A percentile compares a stretch with the other conserved stretches of the same genome.
These are phyloP conservation scores for Meganola albula DNA, from an alignment of 2,888 invertebrate species.

Conservation along the genomic window DNA sequence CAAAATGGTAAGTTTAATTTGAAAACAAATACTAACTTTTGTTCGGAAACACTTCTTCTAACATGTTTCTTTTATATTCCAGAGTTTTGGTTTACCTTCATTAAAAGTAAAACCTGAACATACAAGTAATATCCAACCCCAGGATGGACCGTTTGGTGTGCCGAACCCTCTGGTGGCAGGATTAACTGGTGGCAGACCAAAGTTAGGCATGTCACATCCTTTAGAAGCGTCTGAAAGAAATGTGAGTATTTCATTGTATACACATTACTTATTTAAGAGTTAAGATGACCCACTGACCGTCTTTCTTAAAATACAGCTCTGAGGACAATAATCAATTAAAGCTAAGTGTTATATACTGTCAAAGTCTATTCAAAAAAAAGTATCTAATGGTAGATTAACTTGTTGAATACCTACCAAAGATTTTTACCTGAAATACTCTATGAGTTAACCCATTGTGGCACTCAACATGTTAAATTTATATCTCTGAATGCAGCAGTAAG, in stretches of 20 bases:
- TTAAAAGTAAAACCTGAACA: slow-evolving; percentile 77
- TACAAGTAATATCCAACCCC: slow-evolving; percentile 54
- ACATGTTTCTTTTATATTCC: slow-evolving; percentile 9
- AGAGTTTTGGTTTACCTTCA: slow-evolving; percentile 83
- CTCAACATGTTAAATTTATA: too few relatives aligned
- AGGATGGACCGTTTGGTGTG: slow-evolving; percentile 80
- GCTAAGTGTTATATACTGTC: too few relatives aligned
- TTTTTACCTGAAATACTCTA: too few relatives aligned
- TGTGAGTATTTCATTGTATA: slow-evolving; percentile 68
- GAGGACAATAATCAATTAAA: too few relatives aligned
- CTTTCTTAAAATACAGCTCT: neutral
- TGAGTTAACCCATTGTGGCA: too few relatives aligned
- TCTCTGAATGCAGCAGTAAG: too few relatives aligned
- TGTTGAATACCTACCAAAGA: too few relatives aligned
- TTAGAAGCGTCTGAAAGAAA: slow-evolving; percentile 81
- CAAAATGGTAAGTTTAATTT: slow-evolving; percentile 28
- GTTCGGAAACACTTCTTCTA: neutral
- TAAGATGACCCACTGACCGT: neutral
- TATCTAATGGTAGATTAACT: too few relatives aligned
- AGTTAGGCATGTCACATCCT: slow-evolving; percentile 79
- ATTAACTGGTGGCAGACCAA: slow-evolving; percentile 68
- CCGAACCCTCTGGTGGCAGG: slow-evolving; percentile 81
- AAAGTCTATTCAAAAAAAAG: too few relatives aligned
- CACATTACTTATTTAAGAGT: neutral
- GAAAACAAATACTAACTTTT: neutral